Base-by-base conservation (phyloP, 2,888 invertebrate genomes). In the Synergus laeviventris region DNA sequence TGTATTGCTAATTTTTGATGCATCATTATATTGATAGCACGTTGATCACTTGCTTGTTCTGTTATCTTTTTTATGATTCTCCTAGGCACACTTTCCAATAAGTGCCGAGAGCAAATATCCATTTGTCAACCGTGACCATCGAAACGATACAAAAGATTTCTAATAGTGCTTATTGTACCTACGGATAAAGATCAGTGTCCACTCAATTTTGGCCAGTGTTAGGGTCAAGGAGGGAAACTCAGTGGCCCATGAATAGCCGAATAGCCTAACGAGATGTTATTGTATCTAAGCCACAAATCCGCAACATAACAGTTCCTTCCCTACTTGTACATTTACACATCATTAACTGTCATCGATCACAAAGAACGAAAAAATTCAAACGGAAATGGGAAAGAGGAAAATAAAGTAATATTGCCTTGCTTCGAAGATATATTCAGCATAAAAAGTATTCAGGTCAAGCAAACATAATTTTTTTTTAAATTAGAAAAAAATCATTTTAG, bases 301-400 rank as follows among this genome's bases (percentile, higher is more conserved):
- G 45, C 36, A 31, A 64, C 18, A 49, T 12, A 45, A 70, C 49
- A 70, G 21, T 42, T 54, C 31, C 31, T 49, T 49, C 45, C 24
- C 49, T 54, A 54, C 54, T 54, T 54, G 54, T 54, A 59, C 31
- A 45, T 70, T 49, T 31, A 70, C 70, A 45, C 49, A 49, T 31
- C 70, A 70, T 70, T 70, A 70, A 70, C 31, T 49, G n/a, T 70
- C n/a, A 59, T 59, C 16, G 11, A 49, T 70, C 49, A 49, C 16
- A 70, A 70, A 45, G 31, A n/a, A 18, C 64, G 18, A 21, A 42
- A 64, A 42, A 64, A 12, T 18, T 39, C 42, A 39, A 64, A 14
- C 38, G 18, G 18, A 39, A 56, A 21, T 18, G 59, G 21, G 14
- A 24, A 56, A 59, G 12, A 59, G 24, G 21, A 24, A 59, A 59